Conservation (phyloP, 2,888 invertebrate genomes). For the Lissocephala sabroskyi region DNA sequence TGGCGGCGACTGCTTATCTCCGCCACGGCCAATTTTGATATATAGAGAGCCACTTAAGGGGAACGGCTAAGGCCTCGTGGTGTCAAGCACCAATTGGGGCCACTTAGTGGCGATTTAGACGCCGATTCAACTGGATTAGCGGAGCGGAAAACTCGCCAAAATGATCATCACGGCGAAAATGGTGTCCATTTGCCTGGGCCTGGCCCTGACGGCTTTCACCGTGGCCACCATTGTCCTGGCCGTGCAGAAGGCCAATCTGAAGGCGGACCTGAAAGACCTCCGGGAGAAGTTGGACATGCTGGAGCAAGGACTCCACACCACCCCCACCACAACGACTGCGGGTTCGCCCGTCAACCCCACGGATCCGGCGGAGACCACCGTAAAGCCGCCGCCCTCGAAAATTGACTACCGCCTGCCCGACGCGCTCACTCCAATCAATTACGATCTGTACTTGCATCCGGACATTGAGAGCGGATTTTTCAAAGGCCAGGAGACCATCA, state of each 20-base stretch:
- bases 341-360: conserved; percentile 11
- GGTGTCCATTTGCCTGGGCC: conserved; percentile 54
- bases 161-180: conserved; percentile 67
- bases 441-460: conserved; percentile 80
- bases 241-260: conserved; percentile 69
- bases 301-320: conserved; percentile 41
- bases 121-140: conserved; percentile 30
- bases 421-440: conserved; percentile 77
- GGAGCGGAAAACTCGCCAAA: background rate
- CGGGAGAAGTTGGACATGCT: conserved; percentile 52
- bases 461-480: conserved; percentile 76
- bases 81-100: conserved; percentile 5
- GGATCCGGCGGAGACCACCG: background rate
- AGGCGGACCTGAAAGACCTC: conserved; percentile 52
- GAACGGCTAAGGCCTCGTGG: conserved; percentile 15
- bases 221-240: conserved; percentile 75
- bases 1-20: conserved; percentile 18
- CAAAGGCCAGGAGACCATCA: conserved; percentile 75
- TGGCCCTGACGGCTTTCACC: conserved; percentile 71
- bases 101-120: conserved; percentile 40
- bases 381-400: conserved; percentile 20
- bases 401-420: conserved; percentile 75
- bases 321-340: conserved; percentile 20
- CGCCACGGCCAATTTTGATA: conserved; percentile 36
- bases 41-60: conserved; percentile 27